Evolutionary conservation across 2,797 vertebrate genomes (phyloP), one percentile per base, ranked within the genome.

Genomic region (Hozukius guyotensis): DNA sequence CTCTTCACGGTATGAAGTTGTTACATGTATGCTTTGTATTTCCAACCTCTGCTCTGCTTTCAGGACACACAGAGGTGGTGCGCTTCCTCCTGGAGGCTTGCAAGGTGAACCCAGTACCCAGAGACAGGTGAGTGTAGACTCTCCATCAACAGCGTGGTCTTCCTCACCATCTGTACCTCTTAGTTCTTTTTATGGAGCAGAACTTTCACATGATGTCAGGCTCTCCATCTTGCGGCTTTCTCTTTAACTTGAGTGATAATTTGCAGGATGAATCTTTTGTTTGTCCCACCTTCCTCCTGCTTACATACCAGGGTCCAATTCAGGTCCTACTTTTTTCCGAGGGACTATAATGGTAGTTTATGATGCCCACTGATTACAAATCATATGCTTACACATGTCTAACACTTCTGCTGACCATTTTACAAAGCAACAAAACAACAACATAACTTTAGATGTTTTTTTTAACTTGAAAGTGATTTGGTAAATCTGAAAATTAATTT

Each of bases 31-130:
- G 18, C 52, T 22, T 55, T 59, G 4, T 20, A 12, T 27, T n/a
- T 66, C 7, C 2, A 16, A 56, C 11, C 0, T 25, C 6, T 68
- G 46, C 36, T 72, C 13, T 80, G 38, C 52, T 60, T 85, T 1
- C 29, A 99, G 99, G 99, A 81, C 99, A 99, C 1, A 91, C 96
- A 3, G 98, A 99, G 25, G 99, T 99, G 65, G 97, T 98, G 9
- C 97, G 97, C 75, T 99, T 99, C 89, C 96, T 99, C 1, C 93
- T 99, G 87, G 97, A 99, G 92, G 97, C 97, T 0, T 99, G 99
- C 93, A 98, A 98, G 89, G 98, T 99, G 86, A 98, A 98, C 86
- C 98, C 99, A 5, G 96, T 96, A 46, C 97, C 98, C 91, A 97
- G 89, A 92, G 99, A 99, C 96, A 96, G 99, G 99, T 99, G 84